Conservation (phyloP, 2,113 vertebrate species). For the Nothoprocta pentlandii region DNA sequence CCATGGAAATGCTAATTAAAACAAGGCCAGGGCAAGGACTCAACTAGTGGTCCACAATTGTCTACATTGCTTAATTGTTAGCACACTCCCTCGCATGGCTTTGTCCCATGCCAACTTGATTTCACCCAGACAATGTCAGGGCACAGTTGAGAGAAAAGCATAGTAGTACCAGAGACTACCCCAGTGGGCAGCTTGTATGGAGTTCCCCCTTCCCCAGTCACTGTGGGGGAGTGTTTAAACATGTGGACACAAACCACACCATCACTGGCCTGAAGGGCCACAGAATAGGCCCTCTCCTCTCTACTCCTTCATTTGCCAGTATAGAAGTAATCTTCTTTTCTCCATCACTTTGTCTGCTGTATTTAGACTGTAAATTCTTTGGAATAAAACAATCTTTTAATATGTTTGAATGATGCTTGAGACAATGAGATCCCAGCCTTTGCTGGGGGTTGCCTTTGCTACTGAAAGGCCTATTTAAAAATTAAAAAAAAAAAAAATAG, state of each 20-base stretch:
- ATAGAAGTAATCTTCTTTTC: background rate
- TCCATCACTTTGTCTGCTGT: background rate
- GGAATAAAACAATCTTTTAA: conserved; percentile 6
- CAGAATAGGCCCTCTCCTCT: background rate
- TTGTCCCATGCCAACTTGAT: conserved; percentile 23
- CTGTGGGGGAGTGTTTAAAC: background rate
- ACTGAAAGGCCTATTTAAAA: conserved; percentile 39
- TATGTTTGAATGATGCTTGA: conserved; percentile 28
- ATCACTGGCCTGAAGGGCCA: background rate
- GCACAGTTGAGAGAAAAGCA: conserved; percentile 1
- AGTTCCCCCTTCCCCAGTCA: background rate
- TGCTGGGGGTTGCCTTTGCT: conserved; percentile 39
- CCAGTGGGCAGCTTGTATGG: background rate
- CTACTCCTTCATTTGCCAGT: conserved; percentile 12
- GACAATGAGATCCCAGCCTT: conserved; percentile 40
- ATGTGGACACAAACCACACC: conserved; percentile 17
- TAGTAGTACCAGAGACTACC: background rate
- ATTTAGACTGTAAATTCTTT: conserved; percentile 45
- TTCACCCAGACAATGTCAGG: conserved; percentile 41
- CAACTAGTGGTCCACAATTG: conserved; percentile 18
- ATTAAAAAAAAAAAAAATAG: background rate
- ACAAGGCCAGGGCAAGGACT: conserved; percentile 10
- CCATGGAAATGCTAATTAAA: conserved; percentile 51
- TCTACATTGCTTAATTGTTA: conserved; percentile 48
- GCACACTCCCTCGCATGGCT: background rate